These are phyloP conservation scores for Heteromormyrus szaboi DNA, from an alignment of 2,797 vertebrate genomes.

Conservation along the genomic window DNA sequence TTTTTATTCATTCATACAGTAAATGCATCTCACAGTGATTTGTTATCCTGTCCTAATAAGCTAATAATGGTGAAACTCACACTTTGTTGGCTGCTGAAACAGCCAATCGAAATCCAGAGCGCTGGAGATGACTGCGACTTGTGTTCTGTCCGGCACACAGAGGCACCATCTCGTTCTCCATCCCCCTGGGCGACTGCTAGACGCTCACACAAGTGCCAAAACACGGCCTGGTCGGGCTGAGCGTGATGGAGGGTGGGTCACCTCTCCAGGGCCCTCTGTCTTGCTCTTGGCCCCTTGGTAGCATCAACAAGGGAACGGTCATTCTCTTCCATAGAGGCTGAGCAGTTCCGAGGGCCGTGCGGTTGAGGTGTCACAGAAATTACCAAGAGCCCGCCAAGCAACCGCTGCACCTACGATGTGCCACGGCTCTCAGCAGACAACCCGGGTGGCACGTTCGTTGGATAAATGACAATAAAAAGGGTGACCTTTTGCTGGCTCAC, in stretches of 20 bases:
- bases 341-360: background rate
- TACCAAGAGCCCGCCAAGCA: background rate
- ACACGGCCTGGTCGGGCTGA: background rate
- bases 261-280: background rate
- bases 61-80: slow-evolving; percentile 25
- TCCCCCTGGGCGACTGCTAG: background rate
- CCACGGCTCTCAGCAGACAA: background rate
- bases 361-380: background rate
- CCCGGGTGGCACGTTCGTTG: background rate
- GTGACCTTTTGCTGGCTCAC: background rate
- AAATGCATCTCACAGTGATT: slow-evolving; percentile 28
- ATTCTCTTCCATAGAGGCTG: background rate
- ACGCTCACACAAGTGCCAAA: background rate
- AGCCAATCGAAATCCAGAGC: background rate
- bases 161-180: background rate
- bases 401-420: background rate
- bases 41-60: slow-evolving; percentile 24
- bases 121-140: background rate
- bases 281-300: background rate
- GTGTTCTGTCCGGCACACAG: no score
- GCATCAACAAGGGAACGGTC: background rate
- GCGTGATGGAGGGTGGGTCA: background rate
- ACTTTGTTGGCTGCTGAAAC: slow-evolving; percentile 21
- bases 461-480: background rate
- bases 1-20: slow-evolving; percentile 20